These are phyloP conservation scores for Temnothorax ravouxi DNA, from an alignment of 2,888 invertebrate genomes.

Conservation along the genomic window DNA sequence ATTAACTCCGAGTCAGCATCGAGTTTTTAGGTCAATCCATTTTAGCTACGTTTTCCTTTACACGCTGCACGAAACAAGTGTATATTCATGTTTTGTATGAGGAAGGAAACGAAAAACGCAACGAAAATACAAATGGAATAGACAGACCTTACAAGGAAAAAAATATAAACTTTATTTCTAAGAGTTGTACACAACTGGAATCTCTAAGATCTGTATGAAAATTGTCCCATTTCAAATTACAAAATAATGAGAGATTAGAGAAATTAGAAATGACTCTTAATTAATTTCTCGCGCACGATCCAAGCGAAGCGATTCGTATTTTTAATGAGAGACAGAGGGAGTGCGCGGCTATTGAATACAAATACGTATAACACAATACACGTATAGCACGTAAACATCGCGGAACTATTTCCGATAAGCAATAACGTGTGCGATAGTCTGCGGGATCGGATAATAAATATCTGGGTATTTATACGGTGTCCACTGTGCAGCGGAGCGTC, in stretches of 20 bases:
- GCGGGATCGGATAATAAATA: constrained; percentile 39
- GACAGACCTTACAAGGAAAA: not conserved
- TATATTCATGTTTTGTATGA: not conserved
- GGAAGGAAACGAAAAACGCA: not conserved
- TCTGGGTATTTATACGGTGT: constrained; percentile 39
- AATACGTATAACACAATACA: too few species aligned
- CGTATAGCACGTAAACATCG: not conserved
- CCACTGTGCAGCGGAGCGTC: not conserved
- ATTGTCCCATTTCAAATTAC: not conserved
- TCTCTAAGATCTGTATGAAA: not conserved
- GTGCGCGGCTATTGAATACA: too few species aligned
- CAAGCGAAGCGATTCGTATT: not conserved
- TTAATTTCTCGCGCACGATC: not conserved
- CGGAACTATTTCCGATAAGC: constrained; percentile 49
- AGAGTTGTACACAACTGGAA: not conserved
- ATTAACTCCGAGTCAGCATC: constrained; percentile 12
- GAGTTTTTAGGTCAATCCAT: constrained; percentile 26
- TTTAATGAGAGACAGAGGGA: not conserved
- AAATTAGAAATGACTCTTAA: not conserved
- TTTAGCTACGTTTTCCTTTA: constrained; percentile 17
- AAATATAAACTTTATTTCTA: constrained; percentile 9
- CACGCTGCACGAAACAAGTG: not conserved
- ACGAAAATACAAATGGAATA: not conserved
- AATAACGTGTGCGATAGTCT: constrained; percentile 36
- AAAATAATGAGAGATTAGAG: not conserved